Conservation (phyloP, 2,888 invertebrate genomes). For the Pristionchus mayeri region DNA sequence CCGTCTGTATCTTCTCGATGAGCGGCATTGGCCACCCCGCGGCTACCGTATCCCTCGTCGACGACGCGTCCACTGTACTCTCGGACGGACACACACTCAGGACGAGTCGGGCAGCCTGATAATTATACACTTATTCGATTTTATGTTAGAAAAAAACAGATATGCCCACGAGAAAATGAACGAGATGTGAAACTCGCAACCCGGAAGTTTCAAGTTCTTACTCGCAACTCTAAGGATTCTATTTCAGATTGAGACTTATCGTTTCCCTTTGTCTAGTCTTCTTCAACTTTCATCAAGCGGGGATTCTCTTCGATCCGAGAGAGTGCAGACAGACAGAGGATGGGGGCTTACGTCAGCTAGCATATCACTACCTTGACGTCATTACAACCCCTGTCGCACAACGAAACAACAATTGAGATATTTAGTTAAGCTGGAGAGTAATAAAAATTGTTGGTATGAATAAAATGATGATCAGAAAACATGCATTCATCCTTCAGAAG, state of each 20-base stretch:
- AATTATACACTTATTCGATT: neutral
- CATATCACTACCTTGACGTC: too few species aligned
- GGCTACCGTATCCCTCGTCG: neutral
- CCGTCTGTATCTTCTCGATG: constrained; percentile 34
- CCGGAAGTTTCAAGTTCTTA: neutral
- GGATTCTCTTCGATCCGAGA: too few species aligned
- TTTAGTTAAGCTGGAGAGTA: too few species aligned
- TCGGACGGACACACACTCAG: neutral
- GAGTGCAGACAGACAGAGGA: too few species aligned
- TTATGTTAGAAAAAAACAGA: neutral
- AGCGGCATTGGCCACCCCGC: constrained; percentile 41
- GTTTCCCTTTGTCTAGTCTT: neutral
- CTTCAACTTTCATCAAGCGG: too few species aligned
- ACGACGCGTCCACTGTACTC: neutral
- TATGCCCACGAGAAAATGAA: neutral
- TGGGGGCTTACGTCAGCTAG: too few species aligned
- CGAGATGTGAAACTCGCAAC: neutral
- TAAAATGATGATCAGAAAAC: neutral
- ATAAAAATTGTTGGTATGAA: too few species aligned
- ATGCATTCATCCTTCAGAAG: neutral
- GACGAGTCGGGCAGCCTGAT: constrained; percentile 46
- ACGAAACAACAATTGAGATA: too few species aligned
- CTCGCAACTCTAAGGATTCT: neutral
- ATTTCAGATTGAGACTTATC: neutral
- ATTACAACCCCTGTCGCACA: too few species aligned